Percentiles rank a stretch among this genome's conserved stretches.
These are phyloP conservation scores for Phortica okadai DNA, from an alignment of 2,888 invertebrate species.

Conservation along the genomic window DNA sequence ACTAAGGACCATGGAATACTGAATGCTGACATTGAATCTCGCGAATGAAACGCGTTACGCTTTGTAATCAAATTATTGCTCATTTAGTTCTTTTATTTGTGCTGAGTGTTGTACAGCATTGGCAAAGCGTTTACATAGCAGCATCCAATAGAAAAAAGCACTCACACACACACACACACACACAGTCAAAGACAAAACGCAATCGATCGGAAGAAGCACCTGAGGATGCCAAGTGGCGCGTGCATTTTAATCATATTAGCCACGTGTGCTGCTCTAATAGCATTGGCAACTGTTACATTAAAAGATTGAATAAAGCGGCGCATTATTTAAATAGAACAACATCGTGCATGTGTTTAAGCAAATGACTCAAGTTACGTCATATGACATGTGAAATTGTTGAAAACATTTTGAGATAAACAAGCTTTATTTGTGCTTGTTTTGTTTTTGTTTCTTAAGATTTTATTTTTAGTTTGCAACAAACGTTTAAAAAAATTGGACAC, in stretches of 20 bases:
- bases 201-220: background rate
- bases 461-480: conserved; percentile 7
- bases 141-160: background rate
- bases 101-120: background rate
- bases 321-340: background rate
- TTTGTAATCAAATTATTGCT: conserved; percentile 6
- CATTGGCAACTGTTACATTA: background rate
- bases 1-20: background rate
- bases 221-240: background rate
- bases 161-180: background rate
- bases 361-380: conserved; percentile 23
- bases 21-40: background rate
- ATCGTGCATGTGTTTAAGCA: background rate
- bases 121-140: background rate
- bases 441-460: background rate
- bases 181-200: background rate
- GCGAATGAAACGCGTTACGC: background rate
- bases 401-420: background rate
- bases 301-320: background rate
- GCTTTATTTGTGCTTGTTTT: background rate
- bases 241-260: background rate
- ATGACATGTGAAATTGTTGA: background rate
- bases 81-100: background rate
- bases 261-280: background rate
- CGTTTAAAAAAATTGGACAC: conserved; percentile 18